A percentile compares a stretch with the other conserved stretches of the same genome.
Conservation (phyloP, 2,113 vertebrate species). For the Nesoenas mayeri region DNA sequence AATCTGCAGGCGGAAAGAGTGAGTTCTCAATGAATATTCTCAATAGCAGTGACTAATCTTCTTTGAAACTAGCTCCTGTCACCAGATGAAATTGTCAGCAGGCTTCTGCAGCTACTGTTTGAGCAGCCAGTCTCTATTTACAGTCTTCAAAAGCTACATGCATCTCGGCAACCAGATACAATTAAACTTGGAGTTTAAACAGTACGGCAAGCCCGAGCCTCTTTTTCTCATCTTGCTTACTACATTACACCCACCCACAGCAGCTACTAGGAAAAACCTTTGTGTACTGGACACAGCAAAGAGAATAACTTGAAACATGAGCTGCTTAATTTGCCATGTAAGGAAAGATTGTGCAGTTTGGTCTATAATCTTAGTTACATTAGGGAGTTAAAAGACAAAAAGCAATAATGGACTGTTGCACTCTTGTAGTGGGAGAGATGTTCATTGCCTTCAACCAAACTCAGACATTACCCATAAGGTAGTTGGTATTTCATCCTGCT, state of each 20-base stretch:
- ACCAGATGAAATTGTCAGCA: slow-evolving; percentile 16
- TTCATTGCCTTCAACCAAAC: not conserved
- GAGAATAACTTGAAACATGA: not conserved
- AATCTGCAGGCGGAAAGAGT: not conserved
- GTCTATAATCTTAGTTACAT: not conserved
- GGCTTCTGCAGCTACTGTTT: slow-evolving; percentile 11
- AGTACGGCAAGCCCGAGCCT: rapidly evolving
- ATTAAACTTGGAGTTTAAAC: not conserved
- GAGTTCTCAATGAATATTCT: slow-evolving; percentile 24
- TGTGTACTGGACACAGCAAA: not conserved
- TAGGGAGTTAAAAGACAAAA: not conserved
- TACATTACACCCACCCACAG: not conserved
- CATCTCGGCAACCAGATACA: not conserved
- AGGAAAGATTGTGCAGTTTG: not conserved
- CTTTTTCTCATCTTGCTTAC: not conserved
- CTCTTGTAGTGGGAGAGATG: not conserved
- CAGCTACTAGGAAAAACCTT: not conserved
- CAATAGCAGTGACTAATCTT: slow-evolving; percentile 4
- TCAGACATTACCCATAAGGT: not conserved
- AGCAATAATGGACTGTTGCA: not conserved
- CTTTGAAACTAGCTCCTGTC: slow-evolving; percentile 37
- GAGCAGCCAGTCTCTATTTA: not conserved
- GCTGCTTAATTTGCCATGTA: not conserved
- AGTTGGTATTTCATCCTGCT: not conserved
- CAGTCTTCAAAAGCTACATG: not conserved